phyloP scores from a whole-genome alignment of 2,797 vertebrate species.

The Sebastolobus altivelis region DNA sequence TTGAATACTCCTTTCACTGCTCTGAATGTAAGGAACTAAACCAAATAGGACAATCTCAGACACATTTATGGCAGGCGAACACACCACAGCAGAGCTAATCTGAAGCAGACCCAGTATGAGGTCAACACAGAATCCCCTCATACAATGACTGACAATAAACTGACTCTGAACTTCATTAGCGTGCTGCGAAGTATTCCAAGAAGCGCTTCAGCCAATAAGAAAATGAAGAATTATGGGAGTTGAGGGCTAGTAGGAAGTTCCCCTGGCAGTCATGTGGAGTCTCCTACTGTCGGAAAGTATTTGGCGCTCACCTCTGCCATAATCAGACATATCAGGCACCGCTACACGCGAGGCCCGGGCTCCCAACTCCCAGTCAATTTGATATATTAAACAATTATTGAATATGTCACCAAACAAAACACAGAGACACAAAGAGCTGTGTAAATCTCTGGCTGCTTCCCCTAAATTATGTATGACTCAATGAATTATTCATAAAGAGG shows the following conservation, averaged over 20 bases:
- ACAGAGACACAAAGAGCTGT: constrained; percentile 81
- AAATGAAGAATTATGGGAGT: constrained; percentile 65
- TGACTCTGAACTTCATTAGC: constrained; percentile 63
- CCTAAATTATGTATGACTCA: constrained; percentile 82
- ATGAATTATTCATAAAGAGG: constrained; percentile 82
- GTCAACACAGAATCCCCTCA: constrained; percentile 31
- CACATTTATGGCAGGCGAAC: constrained; percentile 29
- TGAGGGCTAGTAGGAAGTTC: constrained; percentile 52
- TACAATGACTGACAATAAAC: constrained; percentile 56
- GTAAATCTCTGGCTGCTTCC: constrained; percentile 81
- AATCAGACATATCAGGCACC: constrained; percentile 63
- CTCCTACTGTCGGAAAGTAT: constrained; percentile 41
- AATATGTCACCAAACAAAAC: constrained; percentile 87
- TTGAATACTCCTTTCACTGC: constrained; percentile 16
- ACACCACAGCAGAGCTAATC: constrained; percentile 41
- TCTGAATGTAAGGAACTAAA: constrained; percentile 17
- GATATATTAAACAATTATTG: constrained; percentile 88
- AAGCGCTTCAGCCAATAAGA: constrained; percentile 63
- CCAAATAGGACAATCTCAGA: constrained; percentile 15
- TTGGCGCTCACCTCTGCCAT: constrained; percentile 45
- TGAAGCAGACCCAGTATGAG: constrained; percentile 31
- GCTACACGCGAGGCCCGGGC: constrained; percentile 39
- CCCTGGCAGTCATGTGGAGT: constrained; percentile 39
- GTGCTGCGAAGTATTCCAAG: constrained; percentile 51
- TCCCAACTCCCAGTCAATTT: constrained; percentile 80